These are phyloP conservation scores for Scophthalmus maximus DNA, from an alignment of 2,113 vertebrate genomes.

Conservation along the genomic window DNA sequence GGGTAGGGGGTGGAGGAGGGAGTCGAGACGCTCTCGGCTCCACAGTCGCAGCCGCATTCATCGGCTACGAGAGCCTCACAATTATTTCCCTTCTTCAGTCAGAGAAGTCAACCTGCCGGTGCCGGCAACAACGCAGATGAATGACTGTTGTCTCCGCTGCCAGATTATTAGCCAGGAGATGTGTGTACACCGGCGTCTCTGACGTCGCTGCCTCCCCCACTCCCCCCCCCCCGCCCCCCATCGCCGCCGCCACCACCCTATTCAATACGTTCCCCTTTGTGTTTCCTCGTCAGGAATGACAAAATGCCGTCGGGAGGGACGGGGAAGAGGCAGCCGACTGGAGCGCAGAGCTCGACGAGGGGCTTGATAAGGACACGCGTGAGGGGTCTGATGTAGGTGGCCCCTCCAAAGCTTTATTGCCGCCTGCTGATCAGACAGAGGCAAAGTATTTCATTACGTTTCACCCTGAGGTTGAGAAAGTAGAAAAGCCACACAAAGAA, in stretches of 20 bases:
- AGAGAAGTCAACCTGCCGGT: slow-evolving; percentile 74
- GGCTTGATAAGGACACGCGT: slow-evolving; percentile 71
- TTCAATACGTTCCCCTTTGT: slow-evolving; percentile 71
- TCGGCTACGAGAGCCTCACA: slow-evolving; percentile 65
- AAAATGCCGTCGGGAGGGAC: slow-evolving; percentile 68
- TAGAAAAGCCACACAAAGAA: background rate
- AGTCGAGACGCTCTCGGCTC: slow-evolving; percentile 48
- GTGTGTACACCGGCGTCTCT: slow-evolving; percentile 42
- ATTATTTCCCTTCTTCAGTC: slow-evolving; percentile 76
- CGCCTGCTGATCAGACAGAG: slow-evolving; percentile 52
- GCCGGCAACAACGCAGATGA: slow-evolving; percentile 57
- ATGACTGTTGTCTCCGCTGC: slow-evolving; percentile 74
- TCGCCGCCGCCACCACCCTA: background rate
- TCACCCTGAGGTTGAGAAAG: slow-evolving; percentile 47
- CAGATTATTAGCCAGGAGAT: slow-evolving; percentile 74
- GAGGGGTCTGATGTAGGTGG: slow-evolving; percentile 66
- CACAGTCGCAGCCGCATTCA: slow-evolving; percentile 67
- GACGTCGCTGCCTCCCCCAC: slow-evolving; percentile 17
- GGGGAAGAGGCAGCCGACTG: slow-evolving; percentile 33
- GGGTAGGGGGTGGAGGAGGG: background rate
- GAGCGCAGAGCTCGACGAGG: slow-evolving; percentile 59
- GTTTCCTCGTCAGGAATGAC: slow-evolving; percentile 71
- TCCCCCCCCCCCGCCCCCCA: background rate
- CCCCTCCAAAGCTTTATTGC: slow-evolving; percentile 54
- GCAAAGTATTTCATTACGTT: slow-evolving; percentile 49